Evolutionary conservation across 2,888 invertebrate species (phyloP).

Genomic region (Drosophila merina): DNA sequence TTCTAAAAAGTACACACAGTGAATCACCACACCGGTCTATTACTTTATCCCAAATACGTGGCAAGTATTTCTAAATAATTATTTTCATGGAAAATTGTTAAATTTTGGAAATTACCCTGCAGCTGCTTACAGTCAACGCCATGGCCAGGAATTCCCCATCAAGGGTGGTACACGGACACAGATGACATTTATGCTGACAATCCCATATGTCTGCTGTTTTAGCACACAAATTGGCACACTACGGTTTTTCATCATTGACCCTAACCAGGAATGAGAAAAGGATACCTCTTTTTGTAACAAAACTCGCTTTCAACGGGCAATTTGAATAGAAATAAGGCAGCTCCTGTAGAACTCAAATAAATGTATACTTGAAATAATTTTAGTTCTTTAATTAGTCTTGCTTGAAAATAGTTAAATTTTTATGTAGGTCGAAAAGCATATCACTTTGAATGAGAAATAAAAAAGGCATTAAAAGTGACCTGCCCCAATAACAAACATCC

Average conservation of each 20-base stretch:
- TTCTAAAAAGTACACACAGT: slow-evolving; percentile 36
- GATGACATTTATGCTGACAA: slow-evolving; percentile 52
- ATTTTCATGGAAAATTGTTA: background rate
- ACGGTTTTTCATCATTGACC: slow-evolving; percentile 40
- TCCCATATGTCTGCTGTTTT: slow-evolving; percentile 53
- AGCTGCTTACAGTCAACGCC: slow-evolving; percentile 47
- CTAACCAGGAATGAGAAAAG: background rate
- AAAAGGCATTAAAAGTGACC: background rate
- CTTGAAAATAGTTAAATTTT: background rate
- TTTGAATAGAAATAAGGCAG: background rate
- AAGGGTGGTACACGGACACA: slow-evolving; percentile 51
- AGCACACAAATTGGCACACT: slow-evolving; percentile 53
- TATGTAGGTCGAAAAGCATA: background rate
- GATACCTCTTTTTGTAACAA: background rate
- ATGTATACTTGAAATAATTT: background rate
- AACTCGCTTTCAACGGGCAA: slow-evolving; percentile 34
- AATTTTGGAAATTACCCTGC: slow-evolving; percentile 6
- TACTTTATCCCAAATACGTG: slow-evolving; percentile 57
- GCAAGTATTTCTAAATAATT: slow-evolving; percentile 33
- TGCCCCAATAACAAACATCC: background rate
- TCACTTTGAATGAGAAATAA: background rate
- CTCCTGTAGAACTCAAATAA: background rate
- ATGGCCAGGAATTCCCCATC: slow-evolving; percentile 52
- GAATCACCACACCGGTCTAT: slow-evolving; percentile 48
- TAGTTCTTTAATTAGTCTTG: background rate